A percentile compares a stretch with the other conserved stretches of the same genome.
phyloP scores from a whole-genome alignment of 2,797 vertebrate species.

The Pipistrellus kuhlii region DNA sequence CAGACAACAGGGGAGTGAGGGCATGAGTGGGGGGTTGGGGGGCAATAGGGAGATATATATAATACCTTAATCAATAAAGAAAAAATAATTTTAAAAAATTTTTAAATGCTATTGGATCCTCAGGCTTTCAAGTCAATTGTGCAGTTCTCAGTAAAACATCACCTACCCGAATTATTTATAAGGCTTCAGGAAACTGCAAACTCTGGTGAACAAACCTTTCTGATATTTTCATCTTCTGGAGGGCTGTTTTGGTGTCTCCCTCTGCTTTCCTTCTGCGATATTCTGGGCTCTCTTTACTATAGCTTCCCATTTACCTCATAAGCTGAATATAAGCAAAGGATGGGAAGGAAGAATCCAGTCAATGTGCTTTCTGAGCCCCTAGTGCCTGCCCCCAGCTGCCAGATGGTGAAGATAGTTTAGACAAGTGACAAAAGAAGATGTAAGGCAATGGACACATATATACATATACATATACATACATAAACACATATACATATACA shows the following conservation, averaged over 20 bases:
- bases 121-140: not conserved
- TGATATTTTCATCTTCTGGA: not conserved
- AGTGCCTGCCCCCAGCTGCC: not conserved
- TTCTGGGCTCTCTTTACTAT: not conserved
- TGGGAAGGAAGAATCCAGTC: not conserved
- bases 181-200: constrained; percentile 56
- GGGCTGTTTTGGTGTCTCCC: not conserved
- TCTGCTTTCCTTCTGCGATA: not conserved
- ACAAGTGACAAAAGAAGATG: not conserved
- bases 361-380: not conserved
- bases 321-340: not conserved
- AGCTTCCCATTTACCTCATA: not conserved
- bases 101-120: not conserved
- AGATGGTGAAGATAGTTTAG: not conserved
- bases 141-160: not conserved
- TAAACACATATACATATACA: not conserved
- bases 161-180: constrained; percentile 42
- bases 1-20: too few species aligned
- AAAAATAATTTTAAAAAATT: too few species aligned
- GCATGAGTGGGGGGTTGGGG: too few species aligned
- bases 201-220: constrained; percentile 22
- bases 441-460: not conserved
- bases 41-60: too few species aligned
- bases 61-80: too few species aligned
- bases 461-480: not conserved